Evolutionary conservation across 2,797 vertebrate species (phyloP).

Genomic region (Knipowitschia caucasica): DNA sequence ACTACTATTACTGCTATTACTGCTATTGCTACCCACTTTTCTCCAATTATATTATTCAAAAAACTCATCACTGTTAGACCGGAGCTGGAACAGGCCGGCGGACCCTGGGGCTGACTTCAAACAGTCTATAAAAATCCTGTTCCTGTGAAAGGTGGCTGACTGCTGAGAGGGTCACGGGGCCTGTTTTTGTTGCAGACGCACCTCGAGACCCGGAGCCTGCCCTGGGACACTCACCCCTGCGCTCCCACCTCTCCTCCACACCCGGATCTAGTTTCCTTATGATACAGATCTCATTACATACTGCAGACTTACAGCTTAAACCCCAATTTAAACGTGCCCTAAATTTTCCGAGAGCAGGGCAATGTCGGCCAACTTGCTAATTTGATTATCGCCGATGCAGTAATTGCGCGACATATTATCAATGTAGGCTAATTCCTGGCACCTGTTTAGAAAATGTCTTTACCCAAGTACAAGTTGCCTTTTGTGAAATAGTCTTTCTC

Average conservation of each 20-base stretch:
- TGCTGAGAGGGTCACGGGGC: slow-evolving; percentile 55
- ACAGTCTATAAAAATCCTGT: background rate
- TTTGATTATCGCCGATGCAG: background rate
- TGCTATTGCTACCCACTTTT: background rate
- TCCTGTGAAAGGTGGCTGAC: slow-evolving; percentile 24
- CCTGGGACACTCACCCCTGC: slow-evolving; percentile 43
- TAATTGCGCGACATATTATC: background rate
- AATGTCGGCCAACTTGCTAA: background rate
- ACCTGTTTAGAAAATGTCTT: background rate
- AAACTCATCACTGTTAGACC: background rate
- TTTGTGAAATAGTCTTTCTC: too few relatives aligned
- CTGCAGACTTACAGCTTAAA: slow-evolving; percentile 69
- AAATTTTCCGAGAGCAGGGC: background rate
- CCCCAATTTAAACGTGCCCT: slow-evolving; percentile 45
- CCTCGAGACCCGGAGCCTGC: slow-evolving; percentile 34
- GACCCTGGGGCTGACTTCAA: background rate
- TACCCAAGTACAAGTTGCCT: background rate
- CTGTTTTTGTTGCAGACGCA: slow-evolving; percentile 50
- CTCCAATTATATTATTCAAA: background rate
- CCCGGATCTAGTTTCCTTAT: slow-evolving; percentile 71
- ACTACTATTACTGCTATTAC: background rate
- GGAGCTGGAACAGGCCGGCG: background rate
- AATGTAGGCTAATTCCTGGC: background rate
- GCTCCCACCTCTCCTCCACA: slow-evolving; percentile 25
- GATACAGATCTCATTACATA: slow-evolving; percentile 80